These are phyloP conservation scores for Melanerpes aurifrons DNA, from an alignment of 2,113 vertebrate genomes.

Conservation along the genomic window DNA sequence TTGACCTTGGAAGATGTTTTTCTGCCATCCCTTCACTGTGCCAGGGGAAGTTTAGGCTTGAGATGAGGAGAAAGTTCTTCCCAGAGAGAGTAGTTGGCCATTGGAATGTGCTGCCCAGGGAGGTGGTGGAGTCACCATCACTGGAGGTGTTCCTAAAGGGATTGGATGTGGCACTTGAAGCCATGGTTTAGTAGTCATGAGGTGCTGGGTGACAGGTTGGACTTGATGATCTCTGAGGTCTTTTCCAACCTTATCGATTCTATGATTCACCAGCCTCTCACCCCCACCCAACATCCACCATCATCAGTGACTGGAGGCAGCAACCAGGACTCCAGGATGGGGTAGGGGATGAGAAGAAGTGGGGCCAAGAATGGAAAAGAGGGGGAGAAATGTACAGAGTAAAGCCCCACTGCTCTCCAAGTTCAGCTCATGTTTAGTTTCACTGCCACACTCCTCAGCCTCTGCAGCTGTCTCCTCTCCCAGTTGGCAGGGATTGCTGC, in stretches of 20 bases:
- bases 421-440: background rate
- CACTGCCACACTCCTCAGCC: background rate
- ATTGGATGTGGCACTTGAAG: too few species aligned
- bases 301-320: background rate
- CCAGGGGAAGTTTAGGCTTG: too few species aligned
- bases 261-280: background rate
- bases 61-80: too few species aligned
- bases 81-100: too few species aligned
- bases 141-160: too few species aligned
- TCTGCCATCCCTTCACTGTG: rapidly evolving
- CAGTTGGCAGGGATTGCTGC: slow-evolving; percentile 50
- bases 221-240: too few species aligned
- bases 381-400: background rate
- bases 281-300: too few species aligned
- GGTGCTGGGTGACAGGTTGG: too few species aligned
- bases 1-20: rapidly evolving
- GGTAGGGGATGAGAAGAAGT: rapidly evolving
- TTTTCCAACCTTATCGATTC: too few species aligned
- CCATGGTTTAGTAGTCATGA: too few species aligned
- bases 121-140: too few species aligned
- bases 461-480: slow-evolving; percentile 53
- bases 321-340: rapidly evolving
- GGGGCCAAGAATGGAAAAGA: background rate
- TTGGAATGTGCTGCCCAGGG: too few species aligned
- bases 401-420: background rate